Evolutionary conservation across 1,140 invertebrate species (phyloP).

Genomic region (Polypedilum pembai): DNA sequence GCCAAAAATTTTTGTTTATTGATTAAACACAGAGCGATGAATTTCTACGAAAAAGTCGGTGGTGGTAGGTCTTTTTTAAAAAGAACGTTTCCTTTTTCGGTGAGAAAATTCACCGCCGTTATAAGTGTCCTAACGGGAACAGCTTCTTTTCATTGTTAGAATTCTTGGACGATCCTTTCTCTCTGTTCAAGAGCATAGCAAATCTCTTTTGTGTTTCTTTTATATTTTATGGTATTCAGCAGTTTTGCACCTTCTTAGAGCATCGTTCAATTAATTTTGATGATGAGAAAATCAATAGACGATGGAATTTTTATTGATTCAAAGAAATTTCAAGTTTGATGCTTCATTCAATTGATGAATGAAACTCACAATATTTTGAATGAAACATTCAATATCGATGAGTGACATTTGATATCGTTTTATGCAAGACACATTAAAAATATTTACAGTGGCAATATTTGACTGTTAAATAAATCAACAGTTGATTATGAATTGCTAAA

Average conservation of each 20-base stretch:
- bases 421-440: background rate
- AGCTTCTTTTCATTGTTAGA: slow-evolving; percentile 2
- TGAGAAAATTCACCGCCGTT: background rate
- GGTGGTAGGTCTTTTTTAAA: background rate
- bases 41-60: slow-evolving; percentile 2
- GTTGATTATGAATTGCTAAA: background rate
- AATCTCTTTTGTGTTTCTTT: background rate
- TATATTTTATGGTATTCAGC: background rate
- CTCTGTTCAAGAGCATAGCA: background rate
- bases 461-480: background rate
- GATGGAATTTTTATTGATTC: background rate
- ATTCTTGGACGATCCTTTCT: background rate
- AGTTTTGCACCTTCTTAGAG: slow-evolving; percentile 3
- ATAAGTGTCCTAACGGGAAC: background rate
- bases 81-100: background rate
- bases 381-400: too few species aligned
- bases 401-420: background rate
- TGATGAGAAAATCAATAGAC: background rate
- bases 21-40: slow-evolving; percentile 7
- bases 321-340: background rate
- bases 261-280: slow-evolving; percentile 1
- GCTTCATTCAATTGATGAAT: background rate
- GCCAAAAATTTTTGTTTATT: slow-evolving; percentile 22
- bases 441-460: background rate
- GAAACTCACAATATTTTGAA: too few species aligned